Evolutionary conservation across 2,797 vertebrate species (phyloP).

Genomic region (Myripristis jacobus): DNA sequence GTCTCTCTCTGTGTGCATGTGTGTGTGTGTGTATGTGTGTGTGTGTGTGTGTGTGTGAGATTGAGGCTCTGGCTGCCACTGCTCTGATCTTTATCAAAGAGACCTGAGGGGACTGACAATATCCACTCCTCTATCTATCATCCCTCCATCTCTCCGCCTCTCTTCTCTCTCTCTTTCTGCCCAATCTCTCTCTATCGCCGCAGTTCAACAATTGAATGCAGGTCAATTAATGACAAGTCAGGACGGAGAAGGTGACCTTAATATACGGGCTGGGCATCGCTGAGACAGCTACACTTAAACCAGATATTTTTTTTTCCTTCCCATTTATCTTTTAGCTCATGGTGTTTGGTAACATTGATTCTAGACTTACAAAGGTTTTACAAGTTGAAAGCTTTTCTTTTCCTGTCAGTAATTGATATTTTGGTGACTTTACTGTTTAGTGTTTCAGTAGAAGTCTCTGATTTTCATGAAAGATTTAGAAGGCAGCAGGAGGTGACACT

Average conservation of each 20-base stretch:
- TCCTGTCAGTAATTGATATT: neutral
- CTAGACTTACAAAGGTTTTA: too few relatives aligned
- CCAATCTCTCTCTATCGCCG: conserved; percentile 23
- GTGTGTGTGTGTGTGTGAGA: conserved; percentile 31
- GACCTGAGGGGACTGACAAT: conserved; percentile 71
- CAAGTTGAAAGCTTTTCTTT: neutral
- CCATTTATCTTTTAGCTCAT: neutral
- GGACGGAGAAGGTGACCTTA: conserved; percentile 39
- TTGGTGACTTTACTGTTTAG: too few relatives aligned
- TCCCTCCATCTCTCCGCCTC: conserved; percentile 43
- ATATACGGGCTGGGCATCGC: neutral
- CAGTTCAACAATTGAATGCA: conserved; percentile 34
- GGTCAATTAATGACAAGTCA: conserved; percentile 29
- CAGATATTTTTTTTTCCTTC: too few relatives aligned
- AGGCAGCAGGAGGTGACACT: too few relatives aligned
- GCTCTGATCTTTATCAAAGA: conserved; percentile 73
- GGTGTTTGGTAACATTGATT: neutral
- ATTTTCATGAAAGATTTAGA: too few relatives aligned
- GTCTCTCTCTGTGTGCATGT: neutral
- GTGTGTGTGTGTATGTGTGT: conserved; percentile 10
- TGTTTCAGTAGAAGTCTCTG: too few relatives aligned
- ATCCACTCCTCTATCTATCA: conserved; percentile 59
- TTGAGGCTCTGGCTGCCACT: conserved; percentile 54
- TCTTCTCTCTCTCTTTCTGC: conserved; percentile 35
- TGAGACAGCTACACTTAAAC: too few relatives aligned